phyloP scores from a whole-genome alignment of 2,888 invertebrate genomes.

The Lydus trimaculatus region DNA sequence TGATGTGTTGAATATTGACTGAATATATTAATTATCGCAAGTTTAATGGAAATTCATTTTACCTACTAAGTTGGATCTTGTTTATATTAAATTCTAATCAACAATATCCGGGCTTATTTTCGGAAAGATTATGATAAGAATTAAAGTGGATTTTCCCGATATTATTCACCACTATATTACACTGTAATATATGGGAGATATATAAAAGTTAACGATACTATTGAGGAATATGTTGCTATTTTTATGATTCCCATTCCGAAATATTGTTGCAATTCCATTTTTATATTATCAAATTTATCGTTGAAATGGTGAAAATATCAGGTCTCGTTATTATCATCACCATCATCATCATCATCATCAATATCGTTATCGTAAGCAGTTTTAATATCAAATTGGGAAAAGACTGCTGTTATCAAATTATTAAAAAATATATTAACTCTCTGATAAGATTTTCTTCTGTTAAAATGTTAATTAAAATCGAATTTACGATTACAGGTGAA shows the following conservation, averaged over 20 bases:
- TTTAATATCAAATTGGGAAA: too few relatives aligned
- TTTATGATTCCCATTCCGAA: not conserved
- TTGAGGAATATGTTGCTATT: not conserved
- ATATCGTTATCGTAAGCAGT: not conserved
- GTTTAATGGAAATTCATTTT: not conserved
- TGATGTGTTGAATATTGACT: not conserved
- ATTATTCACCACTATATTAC: not conserved
- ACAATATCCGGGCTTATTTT: not conserved
- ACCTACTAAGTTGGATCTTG: not conserved
- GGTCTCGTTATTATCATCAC: not conserved
- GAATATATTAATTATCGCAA: not conserved
- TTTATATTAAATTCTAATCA: not conserved
- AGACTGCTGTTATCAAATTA: too few relatives aligned
- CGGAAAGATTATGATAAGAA: not conserved
- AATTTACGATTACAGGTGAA: not conserved
- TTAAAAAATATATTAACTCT: too few relatives aligned
- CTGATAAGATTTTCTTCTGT: not conserved
- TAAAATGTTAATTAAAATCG: not conserved
- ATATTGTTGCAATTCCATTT: not conserved
- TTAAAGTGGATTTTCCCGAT: not conserved
- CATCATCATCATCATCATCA: not conserved
- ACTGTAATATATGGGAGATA: too few relatives aligned
- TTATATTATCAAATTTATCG: not conserved
- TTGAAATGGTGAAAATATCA: not conserved
- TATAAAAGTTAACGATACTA: not conserved